Evolutionary conservation across 1,140 invertebrate species (phyloP), one percentile per base, ranked within the genome.

Genomic region (Drosophila pruinosa): DNA sequence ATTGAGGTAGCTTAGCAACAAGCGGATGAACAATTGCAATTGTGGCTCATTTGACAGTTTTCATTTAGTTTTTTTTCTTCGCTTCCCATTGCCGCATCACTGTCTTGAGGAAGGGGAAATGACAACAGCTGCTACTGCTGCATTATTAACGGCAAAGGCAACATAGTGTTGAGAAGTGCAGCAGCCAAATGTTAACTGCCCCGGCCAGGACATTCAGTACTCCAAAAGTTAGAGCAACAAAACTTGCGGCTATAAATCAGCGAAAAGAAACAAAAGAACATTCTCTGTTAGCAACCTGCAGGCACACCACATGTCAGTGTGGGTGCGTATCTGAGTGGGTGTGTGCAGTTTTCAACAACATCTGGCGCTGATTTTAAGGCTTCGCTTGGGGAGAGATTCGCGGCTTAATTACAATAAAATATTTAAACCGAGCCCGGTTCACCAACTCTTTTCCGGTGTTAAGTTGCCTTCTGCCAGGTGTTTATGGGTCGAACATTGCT

Each of bases 31-130:
- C 80, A 83, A 83, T 86, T 86, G 75, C 82, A 85, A 80, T 70
- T 85, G 81, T 69, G 81, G 81, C 81, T 78, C 82, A 85, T 85
- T 86, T 85, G 82, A 80, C 81, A 86, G 77, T 85, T 85, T 78
- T 61, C 81, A 85, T 85, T 86, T 81, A 86, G 81, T 86, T 86
- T 63, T 31, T 50, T 12, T 43, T 24, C 26, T 47, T 41, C 22
- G n/a, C n/a, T 41, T 15, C 28, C 12, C 8, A 10, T 19, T 64
- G 68, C 48, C 56, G 58, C 52, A n/a, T 47, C 24, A 62, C 61
- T 62, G 63, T 72, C 70, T 61, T 68, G 8, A 63, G 48, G 28
- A 19, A 72, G 50, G 5, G 19, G 38, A 24, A 41, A 24, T 31
- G 38, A 31, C 7, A 14, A 52, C 56, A 47, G 28, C 19, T 22